phyloP scores from a whole-genome alignment of 2,888 invertebrate species.

The Pyrrhosoma nymphula region DNA sequence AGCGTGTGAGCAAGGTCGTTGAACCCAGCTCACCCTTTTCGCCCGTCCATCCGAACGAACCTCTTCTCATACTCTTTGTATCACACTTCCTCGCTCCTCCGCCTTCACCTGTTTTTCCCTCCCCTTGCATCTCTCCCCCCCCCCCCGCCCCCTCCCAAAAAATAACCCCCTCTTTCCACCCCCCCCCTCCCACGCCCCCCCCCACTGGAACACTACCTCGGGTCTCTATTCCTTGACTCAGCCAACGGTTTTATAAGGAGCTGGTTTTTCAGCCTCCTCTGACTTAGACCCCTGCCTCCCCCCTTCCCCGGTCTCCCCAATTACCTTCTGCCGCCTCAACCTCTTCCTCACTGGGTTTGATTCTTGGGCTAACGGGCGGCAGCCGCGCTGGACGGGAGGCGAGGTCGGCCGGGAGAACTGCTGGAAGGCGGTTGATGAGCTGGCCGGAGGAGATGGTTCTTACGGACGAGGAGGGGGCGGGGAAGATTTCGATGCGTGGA shows the following conservation, averaged over 20 bases:
- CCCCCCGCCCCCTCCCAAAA: not conserved
- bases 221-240: not conserved
- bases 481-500: not conserved
- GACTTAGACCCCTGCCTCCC: not conserved
- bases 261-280: conserved; percentile 43
- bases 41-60: conserved; percentile 25
- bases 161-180: not conserved
- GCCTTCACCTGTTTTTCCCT: not conserved
- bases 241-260: conserved; percentile 55
- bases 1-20: conserved; percentile 55
- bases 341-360: conserved; percentile 55
- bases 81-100: not conserved
- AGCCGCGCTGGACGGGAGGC: not conserved
- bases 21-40: conserved; percentile 52
- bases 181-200: too few species aligned
- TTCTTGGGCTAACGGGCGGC: conserved; percentile 34
- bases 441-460: not conserved
- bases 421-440: not conserved
- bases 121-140: not conserved
- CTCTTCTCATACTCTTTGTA: not conserved
- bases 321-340: not conserved
- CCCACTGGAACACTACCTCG: not conserved
- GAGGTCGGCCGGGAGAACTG: not conserved
- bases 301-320: not conserved
- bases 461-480: not conserved